Percentiles rank a stretch among this genome's conserved stretches.
Evolutionary conservation across 2,888 invertebrate genomes (phyloP).

Genomic region (Exephanes ischioxanthus): DNA sequence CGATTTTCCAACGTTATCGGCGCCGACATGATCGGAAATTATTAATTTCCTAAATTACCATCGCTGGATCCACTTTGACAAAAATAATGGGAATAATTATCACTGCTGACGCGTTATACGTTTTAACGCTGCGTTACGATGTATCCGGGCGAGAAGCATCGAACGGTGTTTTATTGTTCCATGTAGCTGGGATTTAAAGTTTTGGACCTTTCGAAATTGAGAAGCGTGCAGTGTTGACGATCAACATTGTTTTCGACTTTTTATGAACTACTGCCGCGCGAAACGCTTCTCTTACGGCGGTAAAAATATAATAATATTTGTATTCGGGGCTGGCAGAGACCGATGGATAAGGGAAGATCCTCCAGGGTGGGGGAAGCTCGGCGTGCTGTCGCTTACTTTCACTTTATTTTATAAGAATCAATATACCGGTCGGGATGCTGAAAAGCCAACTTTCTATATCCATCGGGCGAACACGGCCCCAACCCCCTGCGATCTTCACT

Average conservation of each 20-base stretch:
- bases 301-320: slow-evolving; percentile 71
- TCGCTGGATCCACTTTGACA: neutral
- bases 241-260: slow-evolving; percentile 77
- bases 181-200: slow-evolving; percentile 71
- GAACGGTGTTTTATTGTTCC: slow-evolving; percentile 30
- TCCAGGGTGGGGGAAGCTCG: slow-evolving; percentile 41
- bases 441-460: slow-evolving; percentile 55
- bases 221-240: slow-evolving; percentile 72
- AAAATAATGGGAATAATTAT: neutral
- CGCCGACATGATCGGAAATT: neutral
- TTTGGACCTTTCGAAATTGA: slow-evolving; percentile 75
- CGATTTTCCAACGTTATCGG: neutral
- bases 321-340: slow-evolving; percentile 45
- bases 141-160: neutral
- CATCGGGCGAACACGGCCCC: neutral
- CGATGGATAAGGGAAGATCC: slow-evolving; percentile 62
- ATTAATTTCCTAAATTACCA: slow-evolving; percentile 9
- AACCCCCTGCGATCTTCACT: slow-evolving; percentile 63
- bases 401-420: slow-evolving; percentile 73
- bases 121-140: neutral
- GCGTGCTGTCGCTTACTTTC: slow-evolving; percentile 36
- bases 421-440: slow-evolving; percentile 65
- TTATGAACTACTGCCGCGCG: slow-evolving; percentile 76
- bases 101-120: neutral
- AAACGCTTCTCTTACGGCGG: slow-evolving; percentile 73